Conservation (phyloP, 1,140 invertebrate species). For the Nasonia longicornis region DNA sequence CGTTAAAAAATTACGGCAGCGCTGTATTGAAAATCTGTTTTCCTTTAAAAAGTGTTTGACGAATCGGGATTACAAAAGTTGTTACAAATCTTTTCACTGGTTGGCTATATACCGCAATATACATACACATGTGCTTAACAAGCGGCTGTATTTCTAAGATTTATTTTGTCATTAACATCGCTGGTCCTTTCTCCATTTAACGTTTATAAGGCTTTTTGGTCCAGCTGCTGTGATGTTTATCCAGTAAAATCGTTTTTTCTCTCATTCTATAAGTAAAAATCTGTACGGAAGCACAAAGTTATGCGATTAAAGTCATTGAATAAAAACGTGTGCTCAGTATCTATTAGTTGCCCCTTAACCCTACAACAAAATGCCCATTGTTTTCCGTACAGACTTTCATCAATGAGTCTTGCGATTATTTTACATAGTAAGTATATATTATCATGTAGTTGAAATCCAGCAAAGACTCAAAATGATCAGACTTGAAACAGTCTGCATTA, state of each 20-base stretch:
- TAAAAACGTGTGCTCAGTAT: not conserved
- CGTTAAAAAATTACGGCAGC: not conserved
- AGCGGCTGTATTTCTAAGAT: conserved; percentile 53
- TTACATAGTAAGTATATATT: conserved; percentile 24
- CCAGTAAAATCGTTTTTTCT: conserved; percentile 23
- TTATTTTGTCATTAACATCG: conserved; percentile 30
- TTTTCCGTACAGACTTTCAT: conserved; percentile 14
- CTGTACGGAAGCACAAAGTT: conserved; percentile 7
- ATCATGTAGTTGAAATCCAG: not conserved
- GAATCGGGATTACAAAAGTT: conserved; percentile 24
- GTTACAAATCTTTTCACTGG: conserved; percentile 12
- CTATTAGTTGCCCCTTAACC: not conserved
- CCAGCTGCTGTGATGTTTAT: conserved; percentile 45
- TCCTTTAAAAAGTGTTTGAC: not conserved
- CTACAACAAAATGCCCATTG: not conserved
- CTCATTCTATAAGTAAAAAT: conserved; percentile 23
- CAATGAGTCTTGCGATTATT: not conserved
- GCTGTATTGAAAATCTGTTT: conserved; percentile 7
- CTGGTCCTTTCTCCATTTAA: conserved; percentile 32
- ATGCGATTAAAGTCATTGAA: not conserved
- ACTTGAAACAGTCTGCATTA: not conserved
- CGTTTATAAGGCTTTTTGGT: conserved; percentile 57
- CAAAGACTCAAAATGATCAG: conserved; percentile 12
- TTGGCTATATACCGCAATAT: conserved; percentile 19
- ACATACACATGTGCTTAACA: conserved; percentile 50